Conservation (phyloP, 2,797 vertebrate species). For the Alectoris magna region DNA sequence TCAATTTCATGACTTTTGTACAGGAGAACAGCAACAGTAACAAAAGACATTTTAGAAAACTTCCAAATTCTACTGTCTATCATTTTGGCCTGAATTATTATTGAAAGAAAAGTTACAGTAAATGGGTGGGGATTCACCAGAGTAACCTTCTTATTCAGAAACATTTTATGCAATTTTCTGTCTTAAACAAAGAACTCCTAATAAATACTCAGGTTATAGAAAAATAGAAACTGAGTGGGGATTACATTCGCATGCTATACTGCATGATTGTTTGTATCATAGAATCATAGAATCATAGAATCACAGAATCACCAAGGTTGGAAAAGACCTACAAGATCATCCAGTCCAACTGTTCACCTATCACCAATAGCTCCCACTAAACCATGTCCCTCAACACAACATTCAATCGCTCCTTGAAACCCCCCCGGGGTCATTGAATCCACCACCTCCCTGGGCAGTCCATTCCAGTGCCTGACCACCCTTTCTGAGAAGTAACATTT, state of each 20-base stretch:
- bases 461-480: no score
- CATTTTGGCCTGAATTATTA: not conserved
- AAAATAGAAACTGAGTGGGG: constrained; percentile 23
- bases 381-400: no score
- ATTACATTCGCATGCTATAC: constrained; percentile 15
- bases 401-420: no score
- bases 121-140: not conserved
- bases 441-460: no score
- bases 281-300: no score
- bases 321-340: no score
- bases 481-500: no score
- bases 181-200: not conserved
- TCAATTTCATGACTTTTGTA: not conserved
- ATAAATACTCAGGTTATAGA: constrained; percentile 28
- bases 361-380: no score
- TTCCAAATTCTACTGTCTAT: not conserved
- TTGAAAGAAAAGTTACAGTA: not conserved
- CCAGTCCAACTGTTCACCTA: no score
- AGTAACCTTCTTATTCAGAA: not conserved
- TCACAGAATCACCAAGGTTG: no score
- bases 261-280: not conserved
- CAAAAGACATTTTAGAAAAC: not conserved
- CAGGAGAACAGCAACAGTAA: not conserved
- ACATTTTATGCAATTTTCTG: constrained; percentile 11
- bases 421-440: no score